phyloP scores from a whole-genome alignment of 1,140 invertebrate genomes.

The Drosophila pallidifrons region DNA sequence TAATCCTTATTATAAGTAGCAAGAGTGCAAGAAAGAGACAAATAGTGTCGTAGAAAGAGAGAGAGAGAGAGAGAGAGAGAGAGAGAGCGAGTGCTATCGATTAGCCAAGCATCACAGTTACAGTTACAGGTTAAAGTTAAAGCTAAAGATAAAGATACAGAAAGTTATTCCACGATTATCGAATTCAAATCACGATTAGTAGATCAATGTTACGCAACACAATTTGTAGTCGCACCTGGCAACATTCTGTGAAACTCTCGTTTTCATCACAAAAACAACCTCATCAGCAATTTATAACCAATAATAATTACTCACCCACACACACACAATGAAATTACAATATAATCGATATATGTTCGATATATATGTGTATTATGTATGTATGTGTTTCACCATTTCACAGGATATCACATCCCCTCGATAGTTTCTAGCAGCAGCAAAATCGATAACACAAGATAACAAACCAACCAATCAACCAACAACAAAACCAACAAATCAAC shows the following conservation, averaged over 20 bases:
- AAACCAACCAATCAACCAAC: constrained; percentile 17
- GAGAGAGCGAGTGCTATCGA: constrained; percentile 37
- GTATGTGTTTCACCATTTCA: constrained; percentile 40
- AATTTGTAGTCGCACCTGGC: constrained; percentile 30
- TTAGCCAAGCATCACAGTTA: constrained; percentile 38
- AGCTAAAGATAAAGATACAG: constrained; percentile 8
- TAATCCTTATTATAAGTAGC: constrained; percentile 54
- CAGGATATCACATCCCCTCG: constrained; percentile 7
- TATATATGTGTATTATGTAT: constrained; percentile 38
- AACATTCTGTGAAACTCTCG: constrained; percentile 28
- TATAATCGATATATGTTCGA: constrained; percentile 30
- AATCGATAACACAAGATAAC: constrained; percentile 34
- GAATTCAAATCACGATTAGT: constrained; percentile 24
- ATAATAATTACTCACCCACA: constrained; percentile 27
- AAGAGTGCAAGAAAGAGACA: constrained; percentile 4
- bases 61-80: constrained; percentile 8
- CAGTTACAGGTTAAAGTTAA: constrained; percentile 44
- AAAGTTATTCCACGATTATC: constrained; percentile 23
- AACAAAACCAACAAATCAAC: constrained; percentile 26
- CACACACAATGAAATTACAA: constrained; percentile 9
- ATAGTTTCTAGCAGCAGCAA: constrained; percentile 44
- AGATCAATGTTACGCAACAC: constrained; percentile 19
- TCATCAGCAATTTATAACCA: constrained; percentile 48
- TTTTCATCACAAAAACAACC: constrained; percentile 21
- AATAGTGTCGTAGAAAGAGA: neutral